phyloP scores from a whole-genome alignment of 2,797 vertebrate genomes.

The Enteromius trimaculatus region DNA sequence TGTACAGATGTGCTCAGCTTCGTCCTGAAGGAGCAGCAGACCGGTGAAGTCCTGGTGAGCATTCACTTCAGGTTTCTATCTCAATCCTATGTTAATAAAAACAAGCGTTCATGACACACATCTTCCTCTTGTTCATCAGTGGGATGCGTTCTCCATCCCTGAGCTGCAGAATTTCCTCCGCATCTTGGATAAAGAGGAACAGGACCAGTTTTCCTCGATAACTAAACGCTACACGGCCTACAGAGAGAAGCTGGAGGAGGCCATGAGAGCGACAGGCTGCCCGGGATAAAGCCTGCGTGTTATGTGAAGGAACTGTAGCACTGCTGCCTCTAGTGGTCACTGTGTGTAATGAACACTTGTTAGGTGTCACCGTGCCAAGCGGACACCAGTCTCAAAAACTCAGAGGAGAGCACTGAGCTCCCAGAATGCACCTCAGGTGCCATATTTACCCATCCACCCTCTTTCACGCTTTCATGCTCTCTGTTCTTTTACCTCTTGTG shows the following conservation, averaged over 20 bases:
- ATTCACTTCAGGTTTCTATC: neutral
- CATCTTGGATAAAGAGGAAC: slow-evolving; percentile 94
- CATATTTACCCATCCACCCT: slow-evolving; percentile 63
- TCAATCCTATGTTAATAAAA: neutral
- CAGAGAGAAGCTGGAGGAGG: slow-evolving; percentile 88
- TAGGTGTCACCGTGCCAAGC: slow-evolving; percentile 28
- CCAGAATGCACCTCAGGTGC: slow-evolving; percentile 64
- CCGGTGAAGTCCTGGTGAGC: slow-evolving; percentile 89
- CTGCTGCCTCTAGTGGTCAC: slow-evolving; percentile 24
- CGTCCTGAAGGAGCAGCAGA: slow-evolving; percentile 94
- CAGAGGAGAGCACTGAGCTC: slow-evolving; percentile 37
- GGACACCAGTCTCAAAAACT: slow-evolving; percentile 34
- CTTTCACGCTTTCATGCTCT: slow-evolving; percentile 52
- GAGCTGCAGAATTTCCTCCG: slow-evolving; percentile 95
- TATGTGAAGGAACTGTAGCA: slow-evolving; percentile 23
- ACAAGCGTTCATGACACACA: neutral
- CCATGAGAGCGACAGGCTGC: slow-evolving; percentile 77
- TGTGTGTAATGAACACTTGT: slow-evolving; percentile 39
- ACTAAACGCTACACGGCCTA: slow-evolving; percentile 84
- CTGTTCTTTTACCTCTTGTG: slow-evolving; percentile 62
- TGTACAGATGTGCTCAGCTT: slow-evolving; percentile 88
- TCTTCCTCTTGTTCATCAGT: slow-evolving; percentile 74
- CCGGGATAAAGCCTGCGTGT: slow-evolving; percentile 70
- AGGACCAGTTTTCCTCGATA: slow-evolving; percentile 84
- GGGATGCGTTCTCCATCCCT: slow-evolving; percentile 96